Percentiles rank a stretch among this genome's conserved stretches.
Conservation (phyloP, 1,140 invertebrate species). For the Drosophila pachea region DNA sequence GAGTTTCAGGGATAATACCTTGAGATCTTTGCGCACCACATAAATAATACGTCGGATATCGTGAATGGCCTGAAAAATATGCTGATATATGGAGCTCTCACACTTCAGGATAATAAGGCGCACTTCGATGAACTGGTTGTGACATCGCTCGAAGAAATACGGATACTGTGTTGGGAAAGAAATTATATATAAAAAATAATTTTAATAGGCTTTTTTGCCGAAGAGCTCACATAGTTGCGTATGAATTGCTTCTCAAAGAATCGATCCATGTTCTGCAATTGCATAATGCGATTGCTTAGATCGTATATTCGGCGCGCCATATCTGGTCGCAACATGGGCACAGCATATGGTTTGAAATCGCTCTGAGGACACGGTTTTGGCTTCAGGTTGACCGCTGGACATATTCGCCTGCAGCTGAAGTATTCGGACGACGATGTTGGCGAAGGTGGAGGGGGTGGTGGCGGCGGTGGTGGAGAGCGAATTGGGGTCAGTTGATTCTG, state of each 20-base stretch:
- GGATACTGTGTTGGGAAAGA: conserved; percentile 56
- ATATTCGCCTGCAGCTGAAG: background rate
- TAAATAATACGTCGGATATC: conserved; percentile 78
- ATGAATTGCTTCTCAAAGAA: conserved; percentile 75
- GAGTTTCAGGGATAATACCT: conserved; percentile 49
- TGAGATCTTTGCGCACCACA: conserved; percentile 62
- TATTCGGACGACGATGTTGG: conserved; percentile 1
- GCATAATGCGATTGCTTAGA: conserved; percentile 53
- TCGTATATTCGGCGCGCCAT: conserved; percentile 48
- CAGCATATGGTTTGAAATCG: conserved; percentile 27
- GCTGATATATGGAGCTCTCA: conserved; percentile 73
- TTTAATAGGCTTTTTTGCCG: no score
- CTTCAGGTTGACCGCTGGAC: conserved; percentile 11
- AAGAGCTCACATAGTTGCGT: conserved; percentile 67
- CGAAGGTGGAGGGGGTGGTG: background rate
- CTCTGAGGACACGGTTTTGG: conserved; percentile 16
- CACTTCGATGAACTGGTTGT: conserved; percentile 75
- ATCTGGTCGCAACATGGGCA: conserved; percentile 32
- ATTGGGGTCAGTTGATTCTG: no score
- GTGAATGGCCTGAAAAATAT: conserved; percentile 77
- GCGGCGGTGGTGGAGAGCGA: background rate
- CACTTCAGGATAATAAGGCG: conserved; percentile 74
- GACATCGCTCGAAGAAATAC: conserved; percentile 60
- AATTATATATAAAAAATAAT: conserved; percentile 24
- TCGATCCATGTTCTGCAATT: conserved; percentile 51